Percentiles rank a stretch among this genome's conserved stretches.
Conservation (phyloP, 2,113 vertebrate genomes). For the Perca flavescens region DNA sequence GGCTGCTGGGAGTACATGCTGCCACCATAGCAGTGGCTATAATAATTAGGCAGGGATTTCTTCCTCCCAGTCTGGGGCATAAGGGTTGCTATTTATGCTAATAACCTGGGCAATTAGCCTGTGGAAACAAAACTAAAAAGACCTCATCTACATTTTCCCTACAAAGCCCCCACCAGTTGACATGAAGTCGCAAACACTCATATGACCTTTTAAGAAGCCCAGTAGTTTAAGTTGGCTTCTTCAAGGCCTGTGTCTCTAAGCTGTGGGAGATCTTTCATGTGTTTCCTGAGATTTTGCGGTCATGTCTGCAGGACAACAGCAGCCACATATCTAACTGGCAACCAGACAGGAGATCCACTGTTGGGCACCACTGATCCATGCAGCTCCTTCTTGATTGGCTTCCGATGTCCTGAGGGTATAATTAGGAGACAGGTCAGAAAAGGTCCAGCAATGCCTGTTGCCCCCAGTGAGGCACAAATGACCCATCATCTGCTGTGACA, state of each 20-base stretch:
- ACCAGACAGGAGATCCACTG: constrained; percentile 47
- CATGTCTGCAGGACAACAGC: constrained; percentile 40
- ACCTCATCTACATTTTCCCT: constrained; percentile 73
- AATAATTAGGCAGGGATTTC: constrained; percentile 86
- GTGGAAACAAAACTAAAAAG: constrained; percentile 71
- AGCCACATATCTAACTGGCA: constrained; percentile 53
- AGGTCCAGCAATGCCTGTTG: constrained; percentile 68
- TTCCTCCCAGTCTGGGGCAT: constrained; percentile 69
- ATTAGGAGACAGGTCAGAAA: constrained; percentile 77
- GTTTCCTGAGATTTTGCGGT: constrained; percentile 36
- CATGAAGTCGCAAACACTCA: constrained; percentile 39
- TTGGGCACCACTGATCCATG: constrained; percentile 38
- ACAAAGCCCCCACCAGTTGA: constrained; percentile 3
- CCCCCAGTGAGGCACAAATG: constrained; percentile 72
- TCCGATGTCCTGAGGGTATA: constrained; percentile 74
- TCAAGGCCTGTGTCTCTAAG: constrained; percentile 34
- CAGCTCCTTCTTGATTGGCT: constrained; percentile 50
- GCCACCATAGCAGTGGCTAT: constrained; percentile 57
- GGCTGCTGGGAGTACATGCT: constrained; percentile 70
- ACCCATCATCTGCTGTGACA: constrained; percentile 71
- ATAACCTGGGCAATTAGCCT: constrained; percentile 82
- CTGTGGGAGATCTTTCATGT: constrained; percentile 31
- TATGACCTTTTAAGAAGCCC: constrained; percentile 30
- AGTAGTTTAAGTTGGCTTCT: constrained; percentile 21
- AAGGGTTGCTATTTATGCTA: constrained; percentile 82